phyloP scores from a whole-genome alignment of 2,113 vertebrate genomes.

The Morone chrysops region DNA sequence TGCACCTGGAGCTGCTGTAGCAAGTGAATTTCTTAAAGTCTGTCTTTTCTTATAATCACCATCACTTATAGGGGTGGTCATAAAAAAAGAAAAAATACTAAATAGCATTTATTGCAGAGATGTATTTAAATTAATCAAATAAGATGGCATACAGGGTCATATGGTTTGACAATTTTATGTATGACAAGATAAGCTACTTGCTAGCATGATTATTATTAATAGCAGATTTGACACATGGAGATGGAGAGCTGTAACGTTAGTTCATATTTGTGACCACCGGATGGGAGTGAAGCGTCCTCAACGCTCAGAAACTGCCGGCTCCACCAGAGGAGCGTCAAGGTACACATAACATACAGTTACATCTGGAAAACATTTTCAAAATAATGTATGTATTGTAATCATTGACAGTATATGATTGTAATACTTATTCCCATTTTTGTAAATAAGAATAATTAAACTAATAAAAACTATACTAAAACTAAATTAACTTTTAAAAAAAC shows the following conservation, averaged over 20 bases:
- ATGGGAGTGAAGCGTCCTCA: neutral
- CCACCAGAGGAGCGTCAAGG: neutral
- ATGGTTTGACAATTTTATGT: neutral
- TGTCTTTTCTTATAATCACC: too few species aligned
- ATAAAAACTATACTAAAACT: too few species aligned
- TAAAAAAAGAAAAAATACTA: neutral
- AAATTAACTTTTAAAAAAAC: too few species aligned
- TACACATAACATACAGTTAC: neutral
- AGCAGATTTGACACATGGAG: neutral
- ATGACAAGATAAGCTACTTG: neutral
- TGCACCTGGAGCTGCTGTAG: too few species aligned
- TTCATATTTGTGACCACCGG: neutral
- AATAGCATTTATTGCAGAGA: neutral
- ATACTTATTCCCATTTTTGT: too few species aligned
- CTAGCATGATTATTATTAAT: neutral
- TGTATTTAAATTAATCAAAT: neutral
- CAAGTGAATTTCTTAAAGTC: too few species aligned
- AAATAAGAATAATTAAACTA: too few species aligned
- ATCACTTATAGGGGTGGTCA: too few species aligned
- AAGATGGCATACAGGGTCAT: neutral
- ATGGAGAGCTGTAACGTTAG: neutral
- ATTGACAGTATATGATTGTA: too few species aligned
- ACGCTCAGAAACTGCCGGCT: neutral
- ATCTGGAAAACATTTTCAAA: neutral
- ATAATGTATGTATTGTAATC: neutral